Percentiles rank a stretch among this genome's conserved stretches.
Evolutionary conservation across 2,797 vertebrate genomes (phyloP).

Genomic region (Cirrhinus mrigala): DNA sequence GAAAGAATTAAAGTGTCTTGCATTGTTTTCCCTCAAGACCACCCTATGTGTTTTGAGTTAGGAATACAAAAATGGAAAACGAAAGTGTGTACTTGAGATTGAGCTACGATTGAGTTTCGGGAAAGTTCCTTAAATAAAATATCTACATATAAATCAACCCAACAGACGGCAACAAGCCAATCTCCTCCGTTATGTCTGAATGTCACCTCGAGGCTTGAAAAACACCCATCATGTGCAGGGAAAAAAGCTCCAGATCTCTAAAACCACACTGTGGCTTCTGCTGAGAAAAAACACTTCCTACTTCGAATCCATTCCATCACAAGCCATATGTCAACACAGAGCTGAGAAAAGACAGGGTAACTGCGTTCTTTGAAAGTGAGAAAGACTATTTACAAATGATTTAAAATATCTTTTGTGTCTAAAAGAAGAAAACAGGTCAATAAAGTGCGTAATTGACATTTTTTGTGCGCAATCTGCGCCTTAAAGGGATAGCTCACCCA

Average conservation of each 20-base stretch:
- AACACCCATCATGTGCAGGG: slow-evolving; percentile 3
- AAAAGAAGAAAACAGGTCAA: background rate
- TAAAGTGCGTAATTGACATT: background rate
- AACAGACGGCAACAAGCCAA: background rate
- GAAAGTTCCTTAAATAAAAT: slow-evolving; percentile 14
- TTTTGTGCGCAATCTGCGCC: background rate
- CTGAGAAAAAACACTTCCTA: background rate
- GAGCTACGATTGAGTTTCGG: background rate
- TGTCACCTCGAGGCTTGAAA: slow-evolving; percentile 23
- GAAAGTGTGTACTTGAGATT: slow-evolving; percentile 6
- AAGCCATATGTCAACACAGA: slow-evolving; percentile 15
- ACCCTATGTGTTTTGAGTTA: slow-evolving; percentile 23
- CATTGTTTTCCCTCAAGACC: slow-evolving; percentile 43
- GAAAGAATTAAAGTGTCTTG: slow-evolving; percentile 29
- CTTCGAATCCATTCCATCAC: slow-evolving; percentile 25
- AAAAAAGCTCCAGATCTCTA: background rate
- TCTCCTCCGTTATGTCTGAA: slow-evolving; percentile 8
- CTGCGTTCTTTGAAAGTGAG: background rate
- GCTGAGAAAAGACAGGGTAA: background rate
- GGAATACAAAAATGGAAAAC: slow-evolving; percentile 11
- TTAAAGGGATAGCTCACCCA: background rate
- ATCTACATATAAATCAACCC: slow-evolving; percentile 10
- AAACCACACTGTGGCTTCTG: slow-evolving; percentile 22
- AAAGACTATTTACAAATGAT: background rate
- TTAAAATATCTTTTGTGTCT: background rate